Conservation (phyloP, 2,888 invertebrate species). For the Caenorhabditis macrosperma region DNA sequence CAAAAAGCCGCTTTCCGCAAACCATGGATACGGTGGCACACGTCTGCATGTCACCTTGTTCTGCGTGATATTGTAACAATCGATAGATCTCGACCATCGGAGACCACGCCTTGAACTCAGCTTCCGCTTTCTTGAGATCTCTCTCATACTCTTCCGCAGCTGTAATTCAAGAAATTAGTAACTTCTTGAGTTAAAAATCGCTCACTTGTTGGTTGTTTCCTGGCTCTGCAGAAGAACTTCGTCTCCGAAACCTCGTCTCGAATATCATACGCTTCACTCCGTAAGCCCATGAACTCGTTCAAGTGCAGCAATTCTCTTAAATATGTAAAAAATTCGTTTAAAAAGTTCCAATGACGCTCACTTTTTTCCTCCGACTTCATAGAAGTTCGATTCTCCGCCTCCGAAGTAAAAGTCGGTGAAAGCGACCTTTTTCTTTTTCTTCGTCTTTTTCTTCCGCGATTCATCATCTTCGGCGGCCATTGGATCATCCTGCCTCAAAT, state of each 20-base stretch:
- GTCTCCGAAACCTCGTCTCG: constrained; percentile 36
- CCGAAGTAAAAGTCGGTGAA: constrained; percentile 60
- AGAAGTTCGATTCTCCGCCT: constrained; percentile 48
- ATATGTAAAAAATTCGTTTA: not conserved
- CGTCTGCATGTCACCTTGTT: constrained; percentile 68
- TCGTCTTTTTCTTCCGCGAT: not conserved
- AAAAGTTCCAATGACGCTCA: not conserved
- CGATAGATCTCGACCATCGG: constrained; percentile 57
- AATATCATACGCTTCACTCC: constrained; percentile 58
- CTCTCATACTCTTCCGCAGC: constrained; percentile 34
- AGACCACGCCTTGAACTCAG: constrained; percentile 39
- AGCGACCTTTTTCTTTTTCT: constrained; percentile 2
- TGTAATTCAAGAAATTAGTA: not conserved
- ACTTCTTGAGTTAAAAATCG: not conserved
- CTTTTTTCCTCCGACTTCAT: constrained; percentile 24
- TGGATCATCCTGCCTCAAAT: constrained; percentile 4
- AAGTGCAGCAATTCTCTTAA: constrained; percentile 51
- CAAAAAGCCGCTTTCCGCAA: constrained; percentile 56
- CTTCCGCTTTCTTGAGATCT: constrained; percentile 14
- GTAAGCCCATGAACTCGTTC: constrained; percentile 62
- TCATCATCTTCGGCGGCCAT: constrained; percentile 1
- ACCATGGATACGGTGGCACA: constrained; percentile 65
- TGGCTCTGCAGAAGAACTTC: constrained; percentile 39
- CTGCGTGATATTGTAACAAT: constrained; percentile 50
- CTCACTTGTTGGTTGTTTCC: constrained; percentile 39